Percentiles rank a stretch among this genome's conserved stretches.
These are phyloP conservation scores for Trichogramma dendrolimi DNA, from an alignment of 2,888 invertebrate genomes.

Conservation along the genomic window DNA sequence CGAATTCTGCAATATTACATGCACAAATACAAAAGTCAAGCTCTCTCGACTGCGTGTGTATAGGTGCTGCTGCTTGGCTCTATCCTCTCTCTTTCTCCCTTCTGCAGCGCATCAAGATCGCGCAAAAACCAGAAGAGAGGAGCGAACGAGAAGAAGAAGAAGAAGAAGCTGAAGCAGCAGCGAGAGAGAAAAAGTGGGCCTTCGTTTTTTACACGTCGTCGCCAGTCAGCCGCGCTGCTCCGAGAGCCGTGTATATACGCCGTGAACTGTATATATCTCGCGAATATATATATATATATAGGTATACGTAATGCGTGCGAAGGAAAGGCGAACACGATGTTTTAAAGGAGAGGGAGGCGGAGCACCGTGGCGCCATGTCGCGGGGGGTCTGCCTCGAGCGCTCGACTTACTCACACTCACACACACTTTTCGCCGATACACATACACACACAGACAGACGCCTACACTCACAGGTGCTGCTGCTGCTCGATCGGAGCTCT, in stretches of 20 bases:
- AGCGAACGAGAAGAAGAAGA: constrained; percentile 15
- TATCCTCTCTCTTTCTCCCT: not conserved
- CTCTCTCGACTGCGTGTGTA: too few species aligned
- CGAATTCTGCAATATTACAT: too few species aligned
- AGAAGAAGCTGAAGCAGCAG: constrained; percentile 8
- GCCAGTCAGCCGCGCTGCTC: constrained; percentile 38
- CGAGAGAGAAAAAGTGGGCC: constrained; percentile 18
- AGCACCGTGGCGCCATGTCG: constrained; percentile 52
- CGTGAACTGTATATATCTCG: too few species aligned
- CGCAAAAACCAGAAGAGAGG: not conserved
- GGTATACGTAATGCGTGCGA: constrained; percentile 16
- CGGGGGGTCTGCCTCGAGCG: constrained; percentile 45
- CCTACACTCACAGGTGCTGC: constrained; percentile 40
- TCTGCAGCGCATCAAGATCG: constrained; percentile 14
- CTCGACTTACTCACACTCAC: constrained; percentile 16
- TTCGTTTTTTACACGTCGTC: constrained; percentile 26
- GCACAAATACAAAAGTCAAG: too few species aligned
- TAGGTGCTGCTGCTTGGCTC: too few species aligned
- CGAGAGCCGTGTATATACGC: too few species aligned
- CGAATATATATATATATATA: too few species aligned
- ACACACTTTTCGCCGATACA: constrained; percentile 36
- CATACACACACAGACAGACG: too few species aligned
- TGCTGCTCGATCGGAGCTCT: constrained; percentile 29
- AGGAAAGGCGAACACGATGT: constrained; percentile 25
- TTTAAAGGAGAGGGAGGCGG: constrained; percentile 43